Evolutionary conservation across 1,140 invertebrate species (phyloP), one percentile per base, ranked within the genome.

Genomic region (Samia ricini): DNA sequence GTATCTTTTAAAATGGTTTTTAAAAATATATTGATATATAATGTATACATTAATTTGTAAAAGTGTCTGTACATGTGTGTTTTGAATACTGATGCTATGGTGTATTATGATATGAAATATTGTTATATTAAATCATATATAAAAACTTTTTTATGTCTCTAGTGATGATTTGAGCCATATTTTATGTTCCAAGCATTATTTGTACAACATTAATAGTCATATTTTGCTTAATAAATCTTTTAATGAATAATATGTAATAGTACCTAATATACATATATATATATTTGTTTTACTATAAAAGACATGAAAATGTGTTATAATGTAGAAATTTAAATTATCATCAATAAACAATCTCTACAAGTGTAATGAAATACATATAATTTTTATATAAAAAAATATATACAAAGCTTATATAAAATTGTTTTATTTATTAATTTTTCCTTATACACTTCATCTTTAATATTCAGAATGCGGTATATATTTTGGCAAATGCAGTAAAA

Each of bases 381-480:
- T 85, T 89, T 87, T 85, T 80, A 77, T 84, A 84, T 78, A 81
- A 83, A 85, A 88, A 81, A 77, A 81, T 22, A 79, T 67, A 66
- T 66, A 72, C 77, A 88, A 80, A 69, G 83, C 83, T 87, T 84
- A 70, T 65, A 61, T 72, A 64, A 58, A 52, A 61, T 71, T 72
- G 76, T 87, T 87, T 86, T 81, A 82, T 86, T 88, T 74, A 55
- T 36, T 48, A 20, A n/a, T n/a, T n/a, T n/a, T 29, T 26, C 26
- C 26, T 26, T 26, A 26, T 8, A 26, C 3, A 26, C 3, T 26
- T 8, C 26, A 8, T n/a, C n/a, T n/a, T n/a, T n/a, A n/a, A n/a
- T n/a, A n/a, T n/a, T n/a, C n/a, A n/a, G n/a, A n/a, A n/a, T n/a
- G n/a, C n/a, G n/a, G n/a, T n/a, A n/a, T n/a, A n/a, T n/a, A n/a